phyloP scores from a whole-genome alignment of 1,140 invertebrate species.

The Ctenoplectra terminalis region DNA sequence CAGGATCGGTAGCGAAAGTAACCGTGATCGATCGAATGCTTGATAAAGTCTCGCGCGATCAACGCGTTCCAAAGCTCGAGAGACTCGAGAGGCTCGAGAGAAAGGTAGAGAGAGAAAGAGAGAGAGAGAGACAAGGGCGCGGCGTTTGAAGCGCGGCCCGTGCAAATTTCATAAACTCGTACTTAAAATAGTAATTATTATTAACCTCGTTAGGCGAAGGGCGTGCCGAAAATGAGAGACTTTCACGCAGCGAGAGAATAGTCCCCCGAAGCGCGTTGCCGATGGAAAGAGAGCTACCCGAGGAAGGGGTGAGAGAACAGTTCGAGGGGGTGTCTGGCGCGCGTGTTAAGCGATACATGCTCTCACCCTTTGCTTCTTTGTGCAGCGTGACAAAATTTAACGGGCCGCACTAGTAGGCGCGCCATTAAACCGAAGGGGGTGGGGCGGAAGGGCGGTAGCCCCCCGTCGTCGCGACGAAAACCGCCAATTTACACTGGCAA shows the following conservation, averaged over 20 bases:
- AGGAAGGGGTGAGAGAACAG: constrained; percentile 13
- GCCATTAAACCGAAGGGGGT: constrained; percentile 60
- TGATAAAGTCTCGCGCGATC: background rate
- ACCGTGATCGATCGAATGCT: background rate
- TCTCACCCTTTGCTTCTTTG: constrained; percentile 66
- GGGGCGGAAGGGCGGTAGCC: background rate
- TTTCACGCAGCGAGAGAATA: constrained; percentile 9
- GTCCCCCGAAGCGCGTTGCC: background rate
- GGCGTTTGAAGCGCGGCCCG: background rate
- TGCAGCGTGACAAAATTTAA: constrained; percentile 66
- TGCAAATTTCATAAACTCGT: constrained; percentile 47
- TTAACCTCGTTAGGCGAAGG: constrained; percentile 52
- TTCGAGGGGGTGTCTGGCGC: constrained; percentile 44
- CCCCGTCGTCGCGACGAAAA: constrained; percentile 60
- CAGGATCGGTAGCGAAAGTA: background rate
- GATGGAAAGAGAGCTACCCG: background rate
- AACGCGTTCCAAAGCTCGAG: no score
- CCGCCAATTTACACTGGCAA: constrained; percentile 63
- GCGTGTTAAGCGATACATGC: constrained; percentile 59
- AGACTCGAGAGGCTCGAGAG: background rate
- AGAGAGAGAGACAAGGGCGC: background rate
- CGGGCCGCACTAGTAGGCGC: constrained; percentile 61
- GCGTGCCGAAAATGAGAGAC: constrained; percentile 39
- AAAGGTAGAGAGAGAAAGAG: background rate
- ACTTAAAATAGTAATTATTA: constrained; percentile 59